A percentile compares a stretch with the other conserved stretches of the same genome.
These are phyloP conservation scores for Pampusana beccarii DNA, from an alignment of 2,113 vertebrate genomes.

Conservation along the genomic window DNA sequence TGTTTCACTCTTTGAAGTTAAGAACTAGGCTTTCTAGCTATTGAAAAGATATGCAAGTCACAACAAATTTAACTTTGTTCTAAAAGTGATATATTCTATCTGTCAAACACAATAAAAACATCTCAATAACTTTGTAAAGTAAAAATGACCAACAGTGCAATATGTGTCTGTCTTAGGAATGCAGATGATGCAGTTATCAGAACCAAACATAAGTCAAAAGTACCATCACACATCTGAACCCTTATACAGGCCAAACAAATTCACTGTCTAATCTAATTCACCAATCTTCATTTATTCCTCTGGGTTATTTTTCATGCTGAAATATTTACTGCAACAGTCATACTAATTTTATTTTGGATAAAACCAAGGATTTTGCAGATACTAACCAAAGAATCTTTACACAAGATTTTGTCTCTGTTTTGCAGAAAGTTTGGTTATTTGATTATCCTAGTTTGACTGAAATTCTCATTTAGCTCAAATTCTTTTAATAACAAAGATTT, in stretches of 20 bases:
- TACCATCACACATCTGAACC: background rate
- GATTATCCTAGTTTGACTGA: background rate
- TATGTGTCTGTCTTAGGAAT: background rate
- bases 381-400: background rate
- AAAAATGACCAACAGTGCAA: background rate
- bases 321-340: background rate
- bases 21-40: background rate
- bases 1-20: constrained; percentile 10
- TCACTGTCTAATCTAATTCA: background rate
- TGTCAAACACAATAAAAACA: constrained; percentile 12
- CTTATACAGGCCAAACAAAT: background rate
- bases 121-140: background rate
- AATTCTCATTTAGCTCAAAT: background rate
- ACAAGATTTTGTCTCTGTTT: background rate
- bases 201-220: background rate
- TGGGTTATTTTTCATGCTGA: background rate
- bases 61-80: background rate
- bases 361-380: background rate
- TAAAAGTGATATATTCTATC: background rate
- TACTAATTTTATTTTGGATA: background rate
- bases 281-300: background rate
- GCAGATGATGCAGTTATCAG: background rate
- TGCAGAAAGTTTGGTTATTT: background rate
- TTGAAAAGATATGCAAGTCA: background rate
- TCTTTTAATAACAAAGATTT: background rate